Evolutionary conservation across 1,140 invertebrate genomes (phyloP), one percentile per base, ranked within the genome.

Genomic region (Drosophila truncata): DNA sequence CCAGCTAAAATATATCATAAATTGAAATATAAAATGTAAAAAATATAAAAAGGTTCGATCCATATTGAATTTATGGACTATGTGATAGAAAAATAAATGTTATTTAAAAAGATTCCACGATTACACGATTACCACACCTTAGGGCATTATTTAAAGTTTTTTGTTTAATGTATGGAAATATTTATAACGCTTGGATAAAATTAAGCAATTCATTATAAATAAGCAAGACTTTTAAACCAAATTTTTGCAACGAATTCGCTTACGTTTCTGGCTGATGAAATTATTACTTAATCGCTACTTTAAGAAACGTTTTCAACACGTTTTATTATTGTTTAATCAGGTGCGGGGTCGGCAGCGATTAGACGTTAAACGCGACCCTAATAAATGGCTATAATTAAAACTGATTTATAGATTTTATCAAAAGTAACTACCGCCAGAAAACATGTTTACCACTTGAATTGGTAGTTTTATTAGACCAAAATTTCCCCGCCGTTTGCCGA

Each of bases 341-440:
- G 25, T 33, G 16, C 29, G 13, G 41, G 25, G 49, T 47, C 13
- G 5, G 11, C 9, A 8, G 13, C n/a, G 62, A 70, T 70, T 42
- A 54, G 29, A 27, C 9, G 29, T 13, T 41, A 39, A 8, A 11
- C 47, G 47, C 47, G 27, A 50, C 18, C 14, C 13, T 9, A 16
- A 65, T 67, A 69, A 65, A 69, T n/a, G 33, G 16, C 11, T 70
- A 70, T 54, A 67, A 70, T 67, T 67, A 70, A 70, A 54, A 67
- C 66, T n/a, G 66, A 70, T 70, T 70, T 67, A 67, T 70, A 35
- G 61, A 52, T 42, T 29, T 52, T 7, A 42, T 66, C 46, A 16
- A 27, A 27, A 25, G 33, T 0, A 54, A 29, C 29, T 23, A 25
- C 20, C n/a, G 23, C 0, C 23, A 4, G 23, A 50, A 65, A 66